Evolutionary conservation across 2,113 vertebrate genomes (phyloP).

Genomic region (western clawed frog (Xenopus tropicalis)): DNA sequence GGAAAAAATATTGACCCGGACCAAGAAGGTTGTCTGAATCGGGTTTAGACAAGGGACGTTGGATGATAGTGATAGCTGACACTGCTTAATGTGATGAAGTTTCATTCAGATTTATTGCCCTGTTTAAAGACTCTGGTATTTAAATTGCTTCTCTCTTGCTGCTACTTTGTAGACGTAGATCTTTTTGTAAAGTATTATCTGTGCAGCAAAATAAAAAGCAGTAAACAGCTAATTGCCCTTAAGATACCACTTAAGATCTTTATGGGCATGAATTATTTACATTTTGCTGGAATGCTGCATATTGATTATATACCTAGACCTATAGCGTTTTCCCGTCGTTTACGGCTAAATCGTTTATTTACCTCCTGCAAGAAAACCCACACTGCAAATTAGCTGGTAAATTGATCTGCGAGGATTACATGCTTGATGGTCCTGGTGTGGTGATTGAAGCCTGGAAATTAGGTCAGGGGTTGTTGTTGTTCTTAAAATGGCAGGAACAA

Average conservation of each 20-base stretch:
- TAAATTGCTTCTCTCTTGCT: conserved; percentile 20
- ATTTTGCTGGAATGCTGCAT: neutral
- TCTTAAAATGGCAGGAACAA: conserved; percentile 11
- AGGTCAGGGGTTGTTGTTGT: conserved; percentile 13
- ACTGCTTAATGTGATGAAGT: conserved; percentile 20
- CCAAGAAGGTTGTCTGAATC: conserved; percentile 23
- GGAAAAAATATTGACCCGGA: conserved; percentile 36
- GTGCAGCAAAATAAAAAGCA: conserved; percentile 6
- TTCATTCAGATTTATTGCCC: neutral
- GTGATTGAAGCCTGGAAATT: conserved; percentile 19
- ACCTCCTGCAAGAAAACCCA: conserved; percentile 8
- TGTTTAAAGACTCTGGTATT: neutral
- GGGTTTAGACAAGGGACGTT: conserved; percentile 18
- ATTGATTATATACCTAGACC: conserved; percentile 20
- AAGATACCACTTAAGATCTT: neutral
- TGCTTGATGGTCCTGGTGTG: neutral
- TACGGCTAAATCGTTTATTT: conserved; percentile 15
- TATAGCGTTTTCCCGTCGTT: neutral
- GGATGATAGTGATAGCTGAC: conserved; percentile 36
- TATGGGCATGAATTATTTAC: conserved; percentile 19
- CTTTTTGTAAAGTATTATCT: neutral
- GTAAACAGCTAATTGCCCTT: neutral
- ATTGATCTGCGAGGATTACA: conserved; percentile 4
- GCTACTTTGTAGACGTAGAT: neutral
- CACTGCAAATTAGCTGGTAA: neutral